Evolutionary conservation across 2,888 invertebrate genomes (phyloP), one percentile per base, ranked within the genome.

Genomic region (Cerastoderma edule): DNA sequence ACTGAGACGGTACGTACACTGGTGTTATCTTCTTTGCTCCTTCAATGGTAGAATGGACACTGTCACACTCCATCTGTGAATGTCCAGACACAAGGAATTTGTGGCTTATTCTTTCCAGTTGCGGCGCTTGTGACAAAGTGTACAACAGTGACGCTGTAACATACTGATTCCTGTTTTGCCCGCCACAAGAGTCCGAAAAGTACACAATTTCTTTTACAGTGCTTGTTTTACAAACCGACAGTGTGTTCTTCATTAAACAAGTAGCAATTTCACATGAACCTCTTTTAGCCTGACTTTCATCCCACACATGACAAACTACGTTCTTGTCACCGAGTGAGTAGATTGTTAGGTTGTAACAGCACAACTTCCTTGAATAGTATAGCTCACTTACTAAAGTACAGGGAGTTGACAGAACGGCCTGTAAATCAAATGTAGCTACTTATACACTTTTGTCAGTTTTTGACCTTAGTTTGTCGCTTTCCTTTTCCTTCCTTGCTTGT

Each of bases 21-120:
- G n/a, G n/a, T n/a, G n/a, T n/a, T n/a, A 32, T 57, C 50, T 69
- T 74, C 50, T 74, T 78, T 64, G 72, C 68, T 28, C 28, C 28
- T 56, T 78, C 72, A 39, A 72, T 79, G 0, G 72, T 33, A 6
- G 75, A 60, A 48, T 79, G 75, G 27, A 75, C 66, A 16, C 66
- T 72, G 28, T 75, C 63, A 53, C 70, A 67, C 56, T 79, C 75
- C 67, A 70, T 78, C 32, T 78, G 68, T 19, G 74, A 74, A 46
- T 78, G 70, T 44, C 66, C 72, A 24, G 56, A 22, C 28, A 66
- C 66, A 2, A 78, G 27, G 30, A 75, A 72, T 28, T 71, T 67
- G 33, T 70, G 75, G n/a, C n/a, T n/a, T n/a, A n/a, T n/a, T n/a
- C n/a, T n/a, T n/a, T n/a, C n/a, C n/a, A n/a, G n/a, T n/a, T n/a